Base-by-base conservation (phyloP, 2,113 vertebrate species). In the Galbula dea region DNA sequence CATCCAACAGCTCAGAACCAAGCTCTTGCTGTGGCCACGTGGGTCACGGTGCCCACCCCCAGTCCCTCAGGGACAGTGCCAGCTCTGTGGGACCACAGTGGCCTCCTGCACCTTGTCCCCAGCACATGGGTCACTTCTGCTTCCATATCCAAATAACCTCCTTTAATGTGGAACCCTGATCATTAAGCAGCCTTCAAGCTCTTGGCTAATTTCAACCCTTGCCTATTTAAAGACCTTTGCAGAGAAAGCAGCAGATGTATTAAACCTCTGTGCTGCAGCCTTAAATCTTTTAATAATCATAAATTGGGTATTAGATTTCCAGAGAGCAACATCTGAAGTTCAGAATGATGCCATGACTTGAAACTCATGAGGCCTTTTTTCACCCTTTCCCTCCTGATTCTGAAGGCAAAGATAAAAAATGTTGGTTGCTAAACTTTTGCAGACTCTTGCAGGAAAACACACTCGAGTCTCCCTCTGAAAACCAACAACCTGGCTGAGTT, bases 381-480 rank as follows among this genome's bases (percentile, higher is more conserved):
- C 22, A 10, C 2, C 7, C 22, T 71, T 32, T 34, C 23, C 22
- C 29, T 75, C 12, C n/a, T n/a, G 1, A 3, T 36, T 43, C 41
- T 14, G 37, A 21, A 26, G n/a, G 45, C 43, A 12, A 67, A 52
- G 69, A 30, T 29, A 19, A 80, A 43, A 86, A 68, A 21, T 32
- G 36, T 10, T 26, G 3, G 15, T 10, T 8, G 49, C 41, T 59
- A 48, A 37, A 74, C 77, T 19, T 32, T n/a, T 10, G 41, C 20
- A 17, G 55, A 46, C 22, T n/a, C 20, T 6, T 3, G 0, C 4
- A 2, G 7, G 55, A 18, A 45, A 71, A 34, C 11, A 1, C 5
- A 0, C 9, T 22, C 1, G 3, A 1, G n/a, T 37, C 41, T 30
- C 43, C 30, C 65, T 21, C 74, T 20, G 67, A 6, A 46, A 59